phyloP scores from a whole-genome alignment of 2,797 vertebrate species.

The Phylloscopus collybita region DNA sequence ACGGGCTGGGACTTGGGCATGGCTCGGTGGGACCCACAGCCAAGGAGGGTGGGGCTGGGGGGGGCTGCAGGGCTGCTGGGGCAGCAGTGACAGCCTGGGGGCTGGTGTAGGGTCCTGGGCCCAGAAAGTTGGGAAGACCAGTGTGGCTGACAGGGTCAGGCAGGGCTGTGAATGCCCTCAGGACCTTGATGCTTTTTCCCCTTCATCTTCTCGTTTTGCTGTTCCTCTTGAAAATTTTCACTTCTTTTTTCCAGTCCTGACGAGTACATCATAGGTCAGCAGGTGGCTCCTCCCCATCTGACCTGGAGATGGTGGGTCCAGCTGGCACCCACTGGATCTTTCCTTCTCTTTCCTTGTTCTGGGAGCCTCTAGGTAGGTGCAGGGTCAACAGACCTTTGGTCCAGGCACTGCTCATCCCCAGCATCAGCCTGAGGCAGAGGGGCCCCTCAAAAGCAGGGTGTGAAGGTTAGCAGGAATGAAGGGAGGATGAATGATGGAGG shows the following conservation, averaged over 20 bases:
- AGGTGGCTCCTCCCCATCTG: neutral
- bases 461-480: neutral
- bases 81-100: accelerated
- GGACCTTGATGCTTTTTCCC: accelerated
- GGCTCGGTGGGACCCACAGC: accelerated
- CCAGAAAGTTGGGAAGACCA: accelerated
- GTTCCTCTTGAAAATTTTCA: neutral
- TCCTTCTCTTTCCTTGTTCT: neutral
- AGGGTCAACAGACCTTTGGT: neutral
- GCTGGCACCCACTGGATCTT: no score
- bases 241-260: neutral
- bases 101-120: neutral
- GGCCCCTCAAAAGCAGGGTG: accelerated
- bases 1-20: neutral
- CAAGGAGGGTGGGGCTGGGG: neutral
- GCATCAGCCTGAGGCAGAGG: neutral
- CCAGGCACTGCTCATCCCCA: neutral
- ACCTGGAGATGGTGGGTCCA: neutral
- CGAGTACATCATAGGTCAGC: accelerated
- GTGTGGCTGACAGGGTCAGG: neutral
- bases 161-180: neutral
- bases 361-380: accelerated
- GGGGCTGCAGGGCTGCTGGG: neutral
- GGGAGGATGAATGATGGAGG: neutral
- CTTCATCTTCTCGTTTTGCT: neutral